These are phyloP conservation scores for Aspidiotus rigidus DNA, from an alignment of 2,888 invertebrate species.

Conservation along the genomic window DNA sequence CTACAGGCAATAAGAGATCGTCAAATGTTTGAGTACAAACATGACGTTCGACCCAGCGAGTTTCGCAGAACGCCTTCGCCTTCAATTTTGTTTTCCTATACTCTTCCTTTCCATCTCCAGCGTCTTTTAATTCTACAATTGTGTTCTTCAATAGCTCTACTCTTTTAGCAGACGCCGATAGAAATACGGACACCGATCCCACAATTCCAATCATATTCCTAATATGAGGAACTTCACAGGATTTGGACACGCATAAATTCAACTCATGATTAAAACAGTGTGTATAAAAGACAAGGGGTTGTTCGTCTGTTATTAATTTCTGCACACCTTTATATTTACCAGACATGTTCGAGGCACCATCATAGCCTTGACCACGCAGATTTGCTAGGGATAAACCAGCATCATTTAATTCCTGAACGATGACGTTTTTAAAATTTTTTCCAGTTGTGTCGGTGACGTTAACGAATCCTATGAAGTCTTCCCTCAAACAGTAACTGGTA, in stretches of 20 bases:
- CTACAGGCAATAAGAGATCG: not conserved
- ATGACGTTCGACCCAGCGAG: not conserved
- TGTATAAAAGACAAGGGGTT: not conserved
- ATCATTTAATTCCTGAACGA: not conserved
- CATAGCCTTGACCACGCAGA: constrained; percentile 1
- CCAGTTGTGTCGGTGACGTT: not conserved
- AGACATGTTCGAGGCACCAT: constrained; percentile 5
- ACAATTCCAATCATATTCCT: not conserved
- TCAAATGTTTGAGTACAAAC: constrained; percentile 3
- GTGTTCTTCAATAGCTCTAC: not conserved
- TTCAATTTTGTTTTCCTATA: constrained; percentile 3
- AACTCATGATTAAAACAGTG: too few relatives aligned
- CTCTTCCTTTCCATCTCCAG: too few relatives aligned
- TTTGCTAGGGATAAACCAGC: not conserved
- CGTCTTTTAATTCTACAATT: not conserved
- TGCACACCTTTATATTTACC: constrained; percentile 3
- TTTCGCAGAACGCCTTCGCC: constrained; percentile 3
- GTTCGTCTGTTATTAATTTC: not conserved
- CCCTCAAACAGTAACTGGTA: not conserved
- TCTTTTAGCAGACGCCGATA: not conserved
- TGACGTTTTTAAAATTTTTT: not conserved
- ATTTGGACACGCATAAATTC: too few relatives aligned
- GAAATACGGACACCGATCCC: not conserved
- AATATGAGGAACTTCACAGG: not conserved
- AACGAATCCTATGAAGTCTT: not conserved